Evolutionary conservation across 2,888 invertebrate species (phyloP).

Genomic region (Lochmaea capreae): DNA sequence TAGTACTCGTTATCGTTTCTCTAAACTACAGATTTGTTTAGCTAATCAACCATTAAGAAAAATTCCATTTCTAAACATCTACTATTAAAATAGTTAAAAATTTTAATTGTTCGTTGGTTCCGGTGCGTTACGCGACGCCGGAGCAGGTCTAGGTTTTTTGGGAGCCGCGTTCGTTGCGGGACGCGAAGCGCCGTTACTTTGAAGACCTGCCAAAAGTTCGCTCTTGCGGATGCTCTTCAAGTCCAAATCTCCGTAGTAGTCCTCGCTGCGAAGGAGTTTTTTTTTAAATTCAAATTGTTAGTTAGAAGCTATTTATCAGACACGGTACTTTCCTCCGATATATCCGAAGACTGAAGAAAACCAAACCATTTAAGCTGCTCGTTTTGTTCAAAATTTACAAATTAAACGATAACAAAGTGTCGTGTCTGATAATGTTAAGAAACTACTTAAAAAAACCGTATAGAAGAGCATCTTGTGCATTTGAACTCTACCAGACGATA

Average conservation of each 20-base stretch:
- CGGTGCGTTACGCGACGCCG: slow-evolving; percentile 61
- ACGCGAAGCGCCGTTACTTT: slow-evolving; percentile 70
- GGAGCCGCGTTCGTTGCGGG: slow-evolving; percentile 55
- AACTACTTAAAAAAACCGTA: not conserved
- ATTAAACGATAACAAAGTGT: no score
- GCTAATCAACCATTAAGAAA: slow-evolving; percentile 10
- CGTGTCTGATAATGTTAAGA: no score
- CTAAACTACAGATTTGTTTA: slow-evolving; percentile 13
- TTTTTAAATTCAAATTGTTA: not conserved
- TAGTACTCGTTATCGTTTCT: not conserved
- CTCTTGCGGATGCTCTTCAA: slow-evolving; percentile 95
- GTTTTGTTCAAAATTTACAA: no score
- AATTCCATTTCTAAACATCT: slow-evolving; percentile 24
- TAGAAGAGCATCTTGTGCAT: not conserved
- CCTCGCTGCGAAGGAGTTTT: slow-evolving; percentile 81
- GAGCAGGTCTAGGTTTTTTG: slow-evolving; percentile 64
- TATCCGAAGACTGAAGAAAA: not conserved
- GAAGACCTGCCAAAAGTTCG: slow-evolving; percentile 86
- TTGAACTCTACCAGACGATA: no score
- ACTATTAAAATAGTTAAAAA: slow-evolving; percentile 12
- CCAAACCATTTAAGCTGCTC: not conserved
- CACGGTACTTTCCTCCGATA: not conserved
- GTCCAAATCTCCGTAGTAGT: slow-evolving; percentile 96
- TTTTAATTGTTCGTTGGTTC: slow-evolving; percentile 56
- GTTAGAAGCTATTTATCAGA: not conserved